phyloP scores from a whole-genome alignment of 2,888 invertebrate species.

The Trisateles emortualis region DNA sequence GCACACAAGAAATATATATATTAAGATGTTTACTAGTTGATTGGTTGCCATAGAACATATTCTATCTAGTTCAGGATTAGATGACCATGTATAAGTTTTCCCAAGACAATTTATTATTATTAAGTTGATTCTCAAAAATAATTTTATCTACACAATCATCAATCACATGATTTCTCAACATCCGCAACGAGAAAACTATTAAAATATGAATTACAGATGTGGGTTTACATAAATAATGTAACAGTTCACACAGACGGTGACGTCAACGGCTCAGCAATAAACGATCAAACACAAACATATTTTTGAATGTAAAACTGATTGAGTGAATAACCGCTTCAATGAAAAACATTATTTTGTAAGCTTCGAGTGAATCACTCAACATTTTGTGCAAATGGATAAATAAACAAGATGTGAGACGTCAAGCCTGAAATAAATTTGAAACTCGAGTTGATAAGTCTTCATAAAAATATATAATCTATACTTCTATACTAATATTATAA shows the following conservation, averaged over 20 bases:
- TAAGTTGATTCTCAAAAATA: not conserved
- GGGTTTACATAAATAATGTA: conserved; percentile 19
- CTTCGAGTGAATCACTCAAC: conserved; percentile 20
- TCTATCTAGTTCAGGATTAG: no score
- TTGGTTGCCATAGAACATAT: no score
- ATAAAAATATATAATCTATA: no score
- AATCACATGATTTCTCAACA: conserved; percentile 17
- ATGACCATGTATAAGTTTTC: no score
- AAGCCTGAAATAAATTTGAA: not conserved
- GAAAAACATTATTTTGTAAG: conserved; percentile 15
- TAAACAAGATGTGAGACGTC: not conserved
- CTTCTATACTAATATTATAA: no score
- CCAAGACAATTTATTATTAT: not conserved
- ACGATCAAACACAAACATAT: conserved; percentile 32
- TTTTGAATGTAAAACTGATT: conserved; percentile 36
- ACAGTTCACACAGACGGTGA: conserved; percentile 30
- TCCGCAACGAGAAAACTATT: conserved; percentile 18
- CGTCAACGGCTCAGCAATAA: conserved; percentile 41
- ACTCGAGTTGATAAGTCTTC: not conserved
- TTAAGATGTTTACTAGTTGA: no score
- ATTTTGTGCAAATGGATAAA: conserved; percentile 22
- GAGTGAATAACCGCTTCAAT: conserved; percentile 35
- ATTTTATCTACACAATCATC: not conserved
- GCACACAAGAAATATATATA: no score
- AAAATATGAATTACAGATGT: conserved; percentile 36